phyloP scores from a whole-genome alignment of 2,888 invertebrate species.

The Chesias legatella region DNA sequence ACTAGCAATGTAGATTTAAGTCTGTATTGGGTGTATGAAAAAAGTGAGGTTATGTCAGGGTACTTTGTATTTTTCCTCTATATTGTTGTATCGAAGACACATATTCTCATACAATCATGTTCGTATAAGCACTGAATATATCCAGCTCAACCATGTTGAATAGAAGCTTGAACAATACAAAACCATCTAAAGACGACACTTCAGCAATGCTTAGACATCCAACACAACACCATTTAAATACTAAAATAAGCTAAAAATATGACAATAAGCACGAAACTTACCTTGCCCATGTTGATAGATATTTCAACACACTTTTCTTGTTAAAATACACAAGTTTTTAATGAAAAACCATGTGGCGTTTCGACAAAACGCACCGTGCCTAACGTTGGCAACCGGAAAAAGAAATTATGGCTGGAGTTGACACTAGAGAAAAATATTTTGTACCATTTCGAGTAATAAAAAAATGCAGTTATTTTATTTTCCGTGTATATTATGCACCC shows the following conservation, averaged over 20 bases:
- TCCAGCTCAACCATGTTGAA: too few relatives aligned
- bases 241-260: not conserved
- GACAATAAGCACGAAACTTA: conserved; percentile 28
- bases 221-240: conserved; percentile 10
- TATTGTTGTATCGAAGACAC: too few relatives aligned
- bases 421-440: conserved; percentile 20
- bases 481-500: too few relatives aligned
- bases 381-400: conserved; percentile 74
- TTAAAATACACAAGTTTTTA: conserved; percentile 33
- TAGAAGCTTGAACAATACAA: too few relatives aligned
- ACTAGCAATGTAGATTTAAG: too few relatives aligned
- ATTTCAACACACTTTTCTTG: conserved; percentile 16
- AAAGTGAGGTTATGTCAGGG: conserved; percentile 39
- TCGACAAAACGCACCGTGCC: conserved; percentile 66
- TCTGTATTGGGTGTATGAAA: not conserved
- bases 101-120: too few relatives aligned
- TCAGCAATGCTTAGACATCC: conserved; percentile 7
- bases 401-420: conserved; percentile 42
- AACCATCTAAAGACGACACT: too few relatives aligned
- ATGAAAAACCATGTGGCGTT: conserved; percentile 64
- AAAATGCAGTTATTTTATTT: too few relatives aligned
- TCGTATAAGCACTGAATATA: too few relatives aligned
- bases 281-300: conserved; percentile 20
- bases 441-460: conserved; percentile 9
- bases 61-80: not conserved